A percentile compares a stretch with the other conserved stretches of the same genome.
These are phyloP conservation scores for Takifugu rubripes DNA, from an alignment of 2,797 vertebrate genomes.

Conservation along the genomic window DNA sequence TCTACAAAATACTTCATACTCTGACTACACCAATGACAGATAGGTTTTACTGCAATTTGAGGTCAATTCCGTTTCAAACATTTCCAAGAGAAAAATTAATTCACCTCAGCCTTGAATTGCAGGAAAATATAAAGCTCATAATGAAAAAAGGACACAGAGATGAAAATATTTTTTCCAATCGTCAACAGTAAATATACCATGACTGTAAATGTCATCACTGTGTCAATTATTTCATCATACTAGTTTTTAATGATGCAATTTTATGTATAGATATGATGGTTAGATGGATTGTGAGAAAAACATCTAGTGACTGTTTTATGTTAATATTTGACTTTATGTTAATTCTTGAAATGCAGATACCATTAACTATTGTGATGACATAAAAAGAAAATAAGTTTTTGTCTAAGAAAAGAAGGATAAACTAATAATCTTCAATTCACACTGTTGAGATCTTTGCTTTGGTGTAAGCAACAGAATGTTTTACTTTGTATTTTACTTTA, in stretches of 20 bases:
- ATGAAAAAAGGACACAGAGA: conserved; percentile 31
- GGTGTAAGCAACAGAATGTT: conserved; percentile 59
- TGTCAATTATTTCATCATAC: conserved; percentile 57
- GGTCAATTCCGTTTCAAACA: conserved; percentile 59
- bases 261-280: conserved; percentile 60
- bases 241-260: conserved; percentile 68
- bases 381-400: conserved; percentile 47
- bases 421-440: conserved; percentile 66
- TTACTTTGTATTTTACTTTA: conserved; percentile 54
- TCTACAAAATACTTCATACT: conserved; percentile 65
- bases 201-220: conserved; percentile 65
- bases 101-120: conserved; percentile 48
- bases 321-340: conserved; percentile 65
- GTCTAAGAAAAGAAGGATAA: conserved; percentile 66
- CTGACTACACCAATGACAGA: conserved; percentile 50
- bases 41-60: conserved; percentile 47
- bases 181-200: conserved; percentile 51
- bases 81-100: conserved; percentile 46
- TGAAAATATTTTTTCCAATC: conserved; percentile 44
- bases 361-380: conserved; percentile 49
- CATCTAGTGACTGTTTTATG: conserved; percentile 61
- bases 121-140: conserved; percentile 1
- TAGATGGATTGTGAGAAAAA: conserved; percentile 30
- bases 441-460: conserved; percentile 65
- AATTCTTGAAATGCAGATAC: conserved; percentile 59